Evolutionary conservation across 1,140 invertebrate genomes (phyloP).

Genomic region (Apis mellifera): DNA sequence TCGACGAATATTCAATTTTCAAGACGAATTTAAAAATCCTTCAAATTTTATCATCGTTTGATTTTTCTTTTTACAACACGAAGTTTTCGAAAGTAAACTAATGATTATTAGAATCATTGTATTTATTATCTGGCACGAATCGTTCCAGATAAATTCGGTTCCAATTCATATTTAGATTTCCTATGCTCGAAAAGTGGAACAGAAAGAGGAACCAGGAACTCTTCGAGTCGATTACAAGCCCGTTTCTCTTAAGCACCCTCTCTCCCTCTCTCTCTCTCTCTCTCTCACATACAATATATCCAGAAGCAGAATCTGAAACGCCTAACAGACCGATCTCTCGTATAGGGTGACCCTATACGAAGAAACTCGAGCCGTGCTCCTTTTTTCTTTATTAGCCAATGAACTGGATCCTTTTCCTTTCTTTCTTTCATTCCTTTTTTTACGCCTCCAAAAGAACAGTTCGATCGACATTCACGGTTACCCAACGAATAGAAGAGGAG

Average conservation of each 20-base stretch:
- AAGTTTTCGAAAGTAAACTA: too few species aligned
- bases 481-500: constrained; percentile 56
- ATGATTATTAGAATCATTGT: too few species aligned
- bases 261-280: background rate
- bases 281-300: constrained; percentile 25
- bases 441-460: constrained; percentile 38
- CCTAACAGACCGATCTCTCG: background rate
- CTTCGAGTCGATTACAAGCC: constrained; percentile 34
- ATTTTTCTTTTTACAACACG: too few species aligned
- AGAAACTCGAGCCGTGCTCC: constrained; percentile 61
- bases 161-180: constrained; percentile 26
- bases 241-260: constrained; percentile 23
- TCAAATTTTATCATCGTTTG: too few species aligned
- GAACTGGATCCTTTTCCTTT: constrained; percentile 43
- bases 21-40: too few species aligned
- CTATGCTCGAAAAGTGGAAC: background rate
- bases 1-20: too few species aligned
- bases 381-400: constrained; percentile 56
- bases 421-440: constrained; percentile 23
- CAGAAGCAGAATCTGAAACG: constrained; percentile 25
- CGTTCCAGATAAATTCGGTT: too few species aligned
- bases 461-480: constrained; percentile 28
- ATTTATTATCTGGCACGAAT: background rate
- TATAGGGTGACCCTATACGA: constrained; percentile 35
- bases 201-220: background rate